phyloP scores from a whole-genome alignment of 2,888 invertebrate species.

The Augiades crinisus region DNA sequence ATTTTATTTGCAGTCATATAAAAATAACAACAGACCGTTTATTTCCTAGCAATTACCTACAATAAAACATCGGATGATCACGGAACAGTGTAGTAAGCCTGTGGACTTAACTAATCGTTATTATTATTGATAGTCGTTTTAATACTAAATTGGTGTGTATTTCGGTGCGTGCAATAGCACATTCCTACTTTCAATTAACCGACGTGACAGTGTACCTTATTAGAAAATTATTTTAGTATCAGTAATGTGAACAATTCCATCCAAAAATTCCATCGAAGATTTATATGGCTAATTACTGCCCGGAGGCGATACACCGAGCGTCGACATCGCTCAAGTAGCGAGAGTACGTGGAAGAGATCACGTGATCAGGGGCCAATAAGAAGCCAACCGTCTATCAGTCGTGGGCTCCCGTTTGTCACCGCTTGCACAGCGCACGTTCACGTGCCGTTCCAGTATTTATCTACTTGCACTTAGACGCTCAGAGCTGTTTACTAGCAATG shows the following conservation, averaged over 20 bases:
- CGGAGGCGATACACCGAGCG: slow-evolving; percentile 17
- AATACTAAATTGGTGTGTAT: slow-evolving; percentile 72
- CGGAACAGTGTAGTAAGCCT: slow-evolving; percentile 66
- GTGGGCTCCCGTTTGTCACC: slow-evolving; percentile 31
- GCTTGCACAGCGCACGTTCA: slow-evolving; percentile 28
- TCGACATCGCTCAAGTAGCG: slow-evolving; percentile 19
- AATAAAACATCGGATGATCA: slow-evolving; percentile 64
- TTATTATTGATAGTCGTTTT: slow-evolving; percentile 48
- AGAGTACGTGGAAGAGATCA: slow-evolving; percentile 16
- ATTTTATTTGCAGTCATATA: slow-evolving; percentile 74
- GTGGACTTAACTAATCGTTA: slow-evolving; percentile 63
- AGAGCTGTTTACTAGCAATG: slow-evolving; percentile 35
- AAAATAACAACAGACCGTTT: slow-evolving; percentile 78
- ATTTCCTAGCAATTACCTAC: slow-evolving; percentile 74
- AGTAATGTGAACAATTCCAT: slow-evolving; percentile 65
- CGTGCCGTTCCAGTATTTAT: slow-evolving; percentile 29
- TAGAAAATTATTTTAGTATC: slow-evolving; percentile 52
- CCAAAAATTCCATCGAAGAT: slow-evolving; percentile 65
- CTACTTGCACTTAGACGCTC: slow-evolving; percentile 35
- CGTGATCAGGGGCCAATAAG: slow-evolving; percentile 34
- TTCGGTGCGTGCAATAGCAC: slow-evolving; percentile 80
- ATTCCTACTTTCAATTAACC: slow-evolving; percentile 64
- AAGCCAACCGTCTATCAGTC: slow-evolving; percentile 31
- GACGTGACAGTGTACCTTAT: slow-evolving; percentile 56
- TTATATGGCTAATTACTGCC: slow-evolving; percentile 22